Evolutionary conservation across 2,797 vertebrate genomes (phyloP).

Genomic region (Amphiprion clarkii): DNA sequence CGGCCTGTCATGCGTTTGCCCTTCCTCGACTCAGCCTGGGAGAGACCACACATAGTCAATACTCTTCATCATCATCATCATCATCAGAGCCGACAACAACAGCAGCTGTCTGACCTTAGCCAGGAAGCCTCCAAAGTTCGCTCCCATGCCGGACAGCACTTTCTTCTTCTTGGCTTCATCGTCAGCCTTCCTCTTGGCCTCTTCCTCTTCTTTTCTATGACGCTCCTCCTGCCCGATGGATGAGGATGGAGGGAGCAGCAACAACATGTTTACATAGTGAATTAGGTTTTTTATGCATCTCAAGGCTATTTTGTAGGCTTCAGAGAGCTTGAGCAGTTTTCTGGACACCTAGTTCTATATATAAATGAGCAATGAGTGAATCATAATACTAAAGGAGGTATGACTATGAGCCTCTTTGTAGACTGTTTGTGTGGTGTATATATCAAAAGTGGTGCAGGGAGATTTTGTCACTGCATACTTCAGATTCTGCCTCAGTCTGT

Average conservation of each 20-base stretch:
- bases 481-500: no score
- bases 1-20: slow-evolving; percentile 91
- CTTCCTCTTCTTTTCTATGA: slow-evolving; percentile 93
- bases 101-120: slow-evolving; percentile 84
- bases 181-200: slow-evolving; percentile 91
- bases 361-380: no score
- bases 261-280: no score
- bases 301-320: no score
- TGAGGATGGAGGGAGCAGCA: background rate
- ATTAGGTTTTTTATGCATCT: no score
- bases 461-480: no score
- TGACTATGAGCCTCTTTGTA: no score
- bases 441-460: no score
- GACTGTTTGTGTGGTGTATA: no score
- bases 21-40: slow-evolving; percentile 81
- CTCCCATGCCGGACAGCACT: slow-evolving; percentile 92
- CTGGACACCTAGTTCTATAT: no score
- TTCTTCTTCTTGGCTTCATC: slow-evolving; percentile 95
- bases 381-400: no score
- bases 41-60: slow-evolving; percentile 8
- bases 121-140: slow-evolving; percentile 93
- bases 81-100: background rate
- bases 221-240: slow-evolving; percentile 87
- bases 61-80: background rate
- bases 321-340: no score